phyloP scores from a whole-genome alignment of 2,113 vertebrate species.

The Diphyllodes magnificus region DNA sequence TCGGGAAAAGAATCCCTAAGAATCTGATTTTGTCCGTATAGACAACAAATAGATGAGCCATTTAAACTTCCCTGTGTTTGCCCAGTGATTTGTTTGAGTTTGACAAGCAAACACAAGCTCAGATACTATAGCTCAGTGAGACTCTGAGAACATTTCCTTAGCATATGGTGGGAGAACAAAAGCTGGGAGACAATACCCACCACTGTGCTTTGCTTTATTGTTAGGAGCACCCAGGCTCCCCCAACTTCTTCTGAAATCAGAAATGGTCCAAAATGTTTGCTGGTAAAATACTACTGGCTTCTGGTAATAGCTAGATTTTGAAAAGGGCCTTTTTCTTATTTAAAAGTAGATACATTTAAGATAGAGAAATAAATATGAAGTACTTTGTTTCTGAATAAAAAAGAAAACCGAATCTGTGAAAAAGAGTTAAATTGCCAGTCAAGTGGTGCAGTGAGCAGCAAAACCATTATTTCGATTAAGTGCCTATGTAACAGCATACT shows the following conservation, averaged over 20 bases:
- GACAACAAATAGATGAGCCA: neutral
- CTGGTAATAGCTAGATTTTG: neutral
- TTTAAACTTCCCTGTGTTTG: neutral
- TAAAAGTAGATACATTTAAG: neutral
- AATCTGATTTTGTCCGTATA: neutral
- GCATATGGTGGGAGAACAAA: slow-evolving; percentile 35
- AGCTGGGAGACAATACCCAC: slow-evolving; percentile 33
- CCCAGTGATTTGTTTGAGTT: neutral
- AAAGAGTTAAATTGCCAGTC: neutral
- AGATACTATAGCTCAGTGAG: neutral
- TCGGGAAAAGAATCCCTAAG: neutral
- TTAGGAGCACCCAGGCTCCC: neutral
- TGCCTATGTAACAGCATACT: neutral
- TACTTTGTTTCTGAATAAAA: neutral
- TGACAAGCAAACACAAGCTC: neutral
- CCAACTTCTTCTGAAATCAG: slow-evolving; percentile 26
- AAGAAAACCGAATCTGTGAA: neutral
- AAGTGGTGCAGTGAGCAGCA: neutral
- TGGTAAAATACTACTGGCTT: neutral
- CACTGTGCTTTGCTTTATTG: neutral
- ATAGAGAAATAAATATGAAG: neutral
- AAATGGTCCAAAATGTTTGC: neutral
- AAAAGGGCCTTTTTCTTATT: neutral
- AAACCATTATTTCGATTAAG: neutral
- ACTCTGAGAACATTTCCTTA: neutral